Evolutionary conservation across 2,113 vertebrate genomes (phyloP), one percentile per base, ranked within the genome.

Genomic region (Misgurnus mizolepis): DNA sequence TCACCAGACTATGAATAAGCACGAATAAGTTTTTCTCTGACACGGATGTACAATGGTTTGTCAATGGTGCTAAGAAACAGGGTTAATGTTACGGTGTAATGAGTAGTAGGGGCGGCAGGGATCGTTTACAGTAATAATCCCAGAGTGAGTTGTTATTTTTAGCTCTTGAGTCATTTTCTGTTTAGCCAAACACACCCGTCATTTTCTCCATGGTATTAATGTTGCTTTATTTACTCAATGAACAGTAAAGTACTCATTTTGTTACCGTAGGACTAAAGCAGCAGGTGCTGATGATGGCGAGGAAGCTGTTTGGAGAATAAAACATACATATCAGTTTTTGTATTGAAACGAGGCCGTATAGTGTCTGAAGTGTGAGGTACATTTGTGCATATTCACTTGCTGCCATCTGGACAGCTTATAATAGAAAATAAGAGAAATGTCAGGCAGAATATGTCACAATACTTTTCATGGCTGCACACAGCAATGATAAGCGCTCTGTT

Each of bases 101-200:
- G 50, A 2, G 1, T n/a, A 61, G 11, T 1, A 7, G 1, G 15
- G 10, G 17, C n/a, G 4, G n/a, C 41, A 22, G 40, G 11, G 18
- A 45, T 74, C 56, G 14, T 61, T 74, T 6, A 3, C 56, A 12
- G 22, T 74, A 61, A 61, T 74, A 45, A 27, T 61, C 55, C n/a
- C 41, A 61, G 40, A 0, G 71, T 61, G 40, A 15, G 17, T 45
- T 61, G 71, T 40, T 61, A 27, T 74, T 22, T 74, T 74, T 61
- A 74, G 71, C 55, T 15, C 0, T 12, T 15, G 55, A 47, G 56
- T 61, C 55, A 74, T 61, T 74, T 43, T 45, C 34, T 58, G 45
- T 61, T 45, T 74, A 15, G 1, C 27, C 61, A 45, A 61, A 74
- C 40, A 5, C 55, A 6, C 56, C 71, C 56, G 55, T 73, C n/a